phyloP scores from a whole-genome alignment of 2,888 invertebrate genomes.

The Masnerella sp. region DNA sequence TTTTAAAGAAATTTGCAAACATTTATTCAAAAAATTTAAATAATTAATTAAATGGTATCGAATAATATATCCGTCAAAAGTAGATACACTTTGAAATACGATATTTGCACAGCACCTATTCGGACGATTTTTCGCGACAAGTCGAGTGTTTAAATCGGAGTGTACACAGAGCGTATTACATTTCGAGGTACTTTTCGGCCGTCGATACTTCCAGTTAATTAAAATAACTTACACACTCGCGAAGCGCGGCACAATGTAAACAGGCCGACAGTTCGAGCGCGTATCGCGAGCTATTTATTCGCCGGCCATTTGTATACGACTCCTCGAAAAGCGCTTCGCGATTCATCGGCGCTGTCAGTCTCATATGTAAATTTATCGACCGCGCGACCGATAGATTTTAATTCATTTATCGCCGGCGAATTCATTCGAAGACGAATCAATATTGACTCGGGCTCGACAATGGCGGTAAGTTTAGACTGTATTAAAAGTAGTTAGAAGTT shows the following conservation, averaged over 20 bases:
- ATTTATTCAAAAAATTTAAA: too few species aligned
- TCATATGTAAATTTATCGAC: slow-evolving; percentile 59
- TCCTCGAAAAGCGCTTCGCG: slow-evolving; percentile 51
- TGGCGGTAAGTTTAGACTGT: slow-evolving; percentile 54
- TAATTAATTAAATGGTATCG: slow-evolving; percentile 34
- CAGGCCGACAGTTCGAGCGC: slow-evolving; percentile 34
- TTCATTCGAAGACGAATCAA: slow-evolving; percentile 58
- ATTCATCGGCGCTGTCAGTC: slow-evolving; percentile 53
- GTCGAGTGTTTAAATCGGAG: slow-evolving; percentile 45
- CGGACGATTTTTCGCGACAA: slow-evolving; percentile 8
- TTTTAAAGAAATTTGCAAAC: too few species aligned
- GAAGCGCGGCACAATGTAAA: slow-evolving; percentile 38
- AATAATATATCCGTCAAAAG: slow-evolving; percentile 23
- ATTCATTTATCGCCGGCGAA: slow-evolving; percentile 59
- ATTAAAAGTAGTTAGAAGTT: slow-evolving; percentile 59
- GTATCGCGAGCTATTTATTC: slow-evolving; percentile 42
- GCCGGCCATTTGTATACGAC: slow-evolving; percentile 30
- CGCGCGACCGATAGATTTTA: slow-evolving; percentile 52
- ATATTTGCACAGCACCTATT: slow-evolving; percentile 32
- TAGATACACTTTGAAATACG: slow-evolving; percentile 16
- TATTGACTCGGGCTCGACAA: slow-evolving; percentile 57
- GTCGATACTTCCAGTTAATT: slow-evolving; percentile 53
- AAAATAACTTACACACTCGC: slow-evolving; percentile 49
- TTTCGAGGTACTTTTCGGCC: slow-evolving; percentile 33
- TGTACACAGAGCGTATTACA: slow-evolving; percentile 34